Percentiles rank a stretch among this genome's conserved stretches.
Evolutionary conservation across 2,113 vertebrate genomes (phyloP).

Genomic region (Perca schrenkii): DNA sequence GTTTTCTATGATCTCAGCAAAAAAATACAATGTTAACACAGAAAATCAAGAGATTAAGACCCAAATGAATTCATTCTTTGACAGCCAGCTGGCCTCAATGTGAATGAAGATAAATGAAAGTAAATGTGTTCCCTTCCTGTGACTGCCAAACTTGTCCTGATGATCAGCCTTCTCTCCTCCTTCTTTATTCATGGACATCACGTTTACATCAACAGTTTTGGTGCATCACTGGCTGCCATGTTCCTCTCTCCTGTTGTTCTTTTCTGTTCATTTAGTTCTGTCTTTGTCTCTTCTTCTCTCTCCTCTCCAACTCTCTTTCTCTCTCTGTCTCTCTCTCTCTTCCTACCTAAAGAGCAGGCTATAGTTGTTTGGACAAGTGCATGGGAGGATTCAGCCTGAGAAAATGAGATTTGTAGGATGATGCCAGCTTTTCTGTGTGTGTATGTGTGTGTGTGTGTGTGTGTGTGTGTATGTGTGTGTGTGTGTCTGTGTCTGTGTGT

Average conservation of each 20-base stretch:
- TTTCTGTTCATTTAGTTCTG: not conserved
- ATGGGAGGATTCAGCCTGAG: constrained; percentile 18
- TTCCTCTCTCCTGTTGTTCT: not conserved
- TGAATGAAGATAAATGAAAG: not conserved
- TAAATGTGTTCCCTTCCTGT: no score
- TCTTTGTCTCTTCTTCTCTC: not conserved
- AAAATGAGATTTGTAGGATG: constrained; percentile 31
- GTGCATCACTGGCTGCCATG: not conserved
- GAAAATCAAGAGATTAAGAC: not conserved
- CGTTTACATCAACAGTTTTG: no score
- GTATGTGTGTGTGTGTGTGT: constrained; percentile 30
- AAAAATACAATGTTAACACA: not conserved
- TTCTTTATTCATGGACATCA: no score
- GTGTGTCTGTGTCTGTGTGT: constrained; percentile 6
- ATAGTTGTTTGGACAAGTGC: constrained; percentile 27
- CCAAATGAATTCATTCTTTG: not conserved
- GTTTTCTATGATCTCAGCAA: not conserved
- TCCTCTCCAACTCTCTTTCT: not conserved
- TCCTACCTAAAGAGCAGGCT: not conserved
- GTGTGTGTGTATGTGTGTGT: not conserved
- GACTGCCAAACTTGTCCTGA: no score
- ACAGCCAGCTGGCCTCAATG: not conserved
- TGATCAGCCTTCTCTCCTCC: no score
- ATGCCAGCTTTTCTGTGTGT: constrained; percentile 4
- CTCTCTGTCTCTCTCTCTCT: not conserved